Percentiles rank a stretch among this genome's conserved stretches.
phyloP scores from a whole-genome alignment of 53 echinoderm and acorn worm genomes.

The Patiria pectinifera region DNA sequence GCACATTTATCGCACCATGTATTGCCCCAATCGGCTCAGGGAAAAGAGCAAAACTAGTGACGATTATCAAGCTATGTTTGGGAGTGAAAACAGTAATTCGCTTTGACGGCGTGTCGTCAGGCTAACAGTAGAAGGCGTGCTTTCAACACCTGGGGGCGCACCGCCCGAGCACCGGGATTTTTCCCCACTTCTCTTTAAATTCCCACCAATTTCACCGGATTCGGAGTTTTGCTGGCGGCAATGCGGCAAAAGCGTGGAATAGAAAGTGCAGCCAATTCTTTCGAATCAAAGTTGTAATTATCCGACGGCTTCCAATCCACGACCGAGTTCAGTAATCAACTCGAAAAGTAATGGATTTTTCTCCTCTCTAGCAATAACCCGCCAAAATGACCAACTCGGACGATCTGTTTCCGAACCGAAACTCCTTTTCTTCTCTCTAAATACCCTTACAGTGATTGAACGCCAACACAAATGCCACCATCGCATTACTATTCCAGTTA shows the following conservation, averaged over 20 bases:
- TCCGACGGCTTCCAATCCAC: neutral
- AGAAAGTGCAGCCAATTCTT: slow-evolving; percentile 12
- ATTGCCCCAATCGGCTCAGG: neutral
- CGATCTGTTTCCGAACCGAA: neutral
- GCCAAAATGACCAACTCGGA: neutral
- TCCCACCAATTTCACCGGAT: neutral
- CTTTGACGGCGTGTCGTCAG: slow-evolving; percentile 50
- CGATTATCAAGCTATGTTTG: slow-evolving; percentile 3
- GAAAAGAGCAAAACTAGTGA: neutral
- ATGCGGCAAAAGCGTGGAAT: neutral
- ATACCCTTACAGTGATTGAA: neutral
- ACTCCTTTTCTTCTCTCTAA: neutral
- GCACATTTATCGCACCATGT: slow-evolving; percentile 19
- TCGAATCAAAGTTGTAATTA: slow-evolving; percentile 35
- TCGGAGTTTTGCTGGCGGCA: slow-evolving; percentile 22
- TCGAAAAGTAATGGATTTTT: neutral
- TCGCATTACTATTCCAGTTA: neutral
- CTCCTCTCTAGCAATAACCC: neutral
- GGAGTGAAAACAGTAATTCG: slow-evolving; percentile 21
- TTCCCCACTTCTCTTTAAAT: neutral
- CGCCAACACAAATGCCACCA: neutral
- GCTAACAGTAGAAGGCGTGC: slow-evolving; percentile 46
- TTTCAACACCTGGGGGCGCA: slow-evolving; percentile 48
- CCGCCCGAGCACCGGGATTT: neutral
- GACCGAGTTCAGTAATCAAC: neutral